Evolutionary conservation across 2,113 vertebrate species (phyloP).

Genomic region (Menidia beryllina): DNA sequence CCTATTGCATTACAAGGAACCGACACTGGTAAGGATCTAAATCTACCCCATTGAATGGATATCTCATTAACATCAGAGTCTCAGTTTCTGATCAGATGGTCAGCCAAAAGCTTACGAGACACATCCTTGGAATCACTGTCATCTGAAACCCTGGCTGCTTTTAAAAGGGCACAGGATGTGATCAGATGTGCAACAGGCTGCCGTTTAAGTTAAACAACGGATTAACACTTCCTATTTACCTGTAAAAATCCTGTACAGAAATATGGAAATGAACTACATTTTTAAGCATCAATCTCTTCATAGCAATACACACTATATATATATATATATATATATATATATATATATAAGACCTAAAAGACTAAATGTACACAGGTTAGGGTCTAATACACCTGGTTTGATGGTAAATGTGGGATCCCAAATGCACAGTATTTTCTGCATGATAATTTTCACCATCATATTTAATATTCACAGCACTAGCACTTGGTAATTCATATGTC

Average conservation of each 20-base stretch:
- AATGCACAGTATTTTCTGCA: not conserved
- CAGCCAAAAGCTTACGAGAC: constrained; percentile 19
- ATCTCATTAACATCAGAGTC: constrained; percentile 1
- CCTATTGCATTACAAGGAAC: constrained; percentile 51
- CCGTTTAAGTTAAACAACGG: constrained; percentile 20
- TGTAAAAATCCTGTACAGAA: not conserved
- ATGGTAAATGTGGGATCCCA: not conserved
- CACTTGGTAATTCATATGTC: not conserved
- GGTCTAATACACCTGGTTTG: too few species aligned
- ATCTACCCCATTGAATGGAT: constrained; percentile 12
- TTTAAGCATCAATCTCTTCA: not conserved
- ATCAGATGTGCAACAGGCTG: constrained; percentile 25
- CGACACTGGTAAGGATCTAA: constrained; percentile 51
- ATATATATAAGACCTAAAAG: too few species aligned
- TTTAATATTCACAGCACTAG: not conserved
- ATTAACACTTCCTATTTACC: constrained; percentile 13
- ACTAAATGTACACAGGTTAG: too few species aligned
- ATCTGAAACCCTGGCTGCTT: constrained; percentile 33
- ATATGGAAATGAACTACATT: not conserved
- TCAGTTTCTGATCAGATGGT: constrained; percentile 50
- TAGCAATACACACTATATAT: not conserved
- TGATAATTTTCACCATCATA: not conserved
- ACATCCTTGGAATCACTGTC: constrained; percentile 13
- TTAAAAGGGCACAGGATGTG: constrained; percentile 9
- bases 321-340: too few species aligned